Base-by-base conservation (phyloP, 2,113 vertebrate species). In the Scytalopus superciliaris region DNA sequence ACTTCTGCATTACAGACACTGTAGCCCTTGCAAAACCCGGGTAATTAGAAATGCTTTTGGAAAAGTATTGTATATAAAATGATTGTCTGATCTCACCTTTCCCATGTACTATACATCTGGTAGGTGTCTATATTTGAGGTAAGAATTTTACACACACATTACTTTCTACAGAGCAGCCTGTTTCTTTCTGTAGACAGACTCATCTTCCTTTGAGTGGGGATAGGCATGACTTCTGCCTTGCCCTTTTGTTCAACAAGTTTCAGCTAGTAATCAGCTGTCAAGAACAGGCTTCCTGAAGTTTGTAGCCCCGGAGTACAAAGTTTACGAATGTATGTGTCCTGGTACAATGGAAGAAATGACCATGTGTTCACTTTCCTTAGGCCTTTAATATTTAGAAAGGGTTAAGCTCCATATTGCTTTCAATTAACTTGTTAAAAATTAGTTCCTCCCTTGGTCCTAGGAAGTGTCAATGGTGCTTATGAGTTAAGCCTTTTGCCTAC, bases 401-500 rank as follows among this genome's bases (percentile, higher is more conserved):
- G 84, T 96, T 94, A 97, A 94, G 73, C 81, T 85, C 74, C 22
- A 57, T 89, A 93, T 90, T 96, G 63, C 90, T 97, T 66, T 95
- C 93, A 96, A 96, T 94, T 95, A 97, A 93, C 79, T 95, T 55
- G 40, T 86, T 86, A 94, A 97, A 91, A 95, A 96, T 88, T 53
- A 92, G 52, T 94, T 96, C 91, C 78, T 97, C 66, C 4, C 1
- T 81, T 93, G 75, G 74, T 95, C 50, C 83, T 94, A 31, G 90
- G 67, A 96, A 96, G 93, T 97, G 73, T 76, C 83, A 82, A 6
- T 92, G 84, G 92, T 95, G 92, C 95, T 97, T 94, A 95, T 96
- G 91, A 94, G 76, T 94, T 97, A 97, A 98, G 97, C 97, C 92
- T 86, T 95, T 96, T 96, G 80, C 94, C 94, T 96, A 90, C 66